phyloP scores from a whole-genome alignment of 1,140 invertebrate genomes.

The Drosophila yakuba region DNA sequence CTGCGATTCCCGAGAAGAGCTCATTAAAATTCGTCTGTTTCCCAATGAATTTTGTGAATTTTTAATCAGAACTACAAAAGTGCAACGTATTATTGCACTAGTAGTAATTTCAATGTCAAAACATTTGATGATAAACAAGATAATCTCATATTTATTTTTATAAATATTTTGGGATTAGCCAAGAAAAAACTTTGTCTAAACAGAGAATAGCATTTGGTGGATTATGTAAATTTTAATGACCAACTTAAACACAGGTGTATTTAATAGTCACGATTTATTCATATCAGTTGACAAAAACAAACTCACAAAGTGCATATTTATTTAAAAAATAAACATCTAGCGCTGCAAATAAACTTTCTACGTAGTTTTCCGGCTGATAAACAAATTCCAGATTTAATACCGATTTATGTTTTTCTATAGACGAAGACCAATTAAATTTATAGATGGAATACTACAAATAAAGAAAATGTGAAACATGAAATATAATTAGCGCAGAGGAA shows the following conservation, averaged over 20 bases:
- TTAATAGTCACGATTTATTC: slow-evolving; percentile 31
- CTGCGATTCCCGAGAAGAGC: slow-evolving; percentile 35
- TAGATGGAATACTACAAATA: slow-evolving; percentile 25
- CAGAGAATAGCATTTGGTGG: background rate
- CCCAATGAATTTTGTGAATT: slow-evolving; percentile 16
- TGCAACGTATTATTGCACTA: too few species aligned
- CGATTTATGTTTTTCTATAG: slow-evolving; percentile 30
- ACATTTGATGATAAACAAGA: background rate
- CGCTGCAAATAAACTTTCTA: slow-evolving; percentile 7
- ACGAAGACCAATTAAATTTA: slow-evolving; percentile 36
- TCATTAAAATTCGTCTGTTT: slow-evolving; percentile 49
- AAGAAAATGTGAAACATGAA: slow-evolving; percentile 61
- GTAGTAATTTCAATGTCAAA: background rate
- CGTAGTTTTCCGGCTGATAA: slow-evolving; percentile 13
- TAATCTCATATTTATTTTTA: background rate
- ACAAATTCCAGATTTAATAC: slow-evolving; percentile 34
- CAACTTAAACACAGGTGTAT: slow-evolving; percentile 10
- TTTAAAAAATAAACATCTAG: slow-evolving; percentile 33
- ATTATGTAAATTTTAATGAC: slow-evolving; percentile 7
- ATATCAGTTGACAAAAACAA: slow-evolving; percentile 37
- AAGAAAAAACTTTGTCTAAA: background rate
- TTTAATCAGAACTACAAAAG: slow-evolving; percentile 10
- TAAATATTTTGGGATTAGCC: background rate
- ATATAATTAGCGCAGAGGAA: slow-evolving; percentile 41
- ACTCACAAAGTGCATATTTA: slow-evolving; percentile 32